Evolutionary conservation across 2,888 invertebrate species (phyloP), one percentile per base, ranked within the genome.

Genomic region (Lasioglossum malachurum): DNA sequence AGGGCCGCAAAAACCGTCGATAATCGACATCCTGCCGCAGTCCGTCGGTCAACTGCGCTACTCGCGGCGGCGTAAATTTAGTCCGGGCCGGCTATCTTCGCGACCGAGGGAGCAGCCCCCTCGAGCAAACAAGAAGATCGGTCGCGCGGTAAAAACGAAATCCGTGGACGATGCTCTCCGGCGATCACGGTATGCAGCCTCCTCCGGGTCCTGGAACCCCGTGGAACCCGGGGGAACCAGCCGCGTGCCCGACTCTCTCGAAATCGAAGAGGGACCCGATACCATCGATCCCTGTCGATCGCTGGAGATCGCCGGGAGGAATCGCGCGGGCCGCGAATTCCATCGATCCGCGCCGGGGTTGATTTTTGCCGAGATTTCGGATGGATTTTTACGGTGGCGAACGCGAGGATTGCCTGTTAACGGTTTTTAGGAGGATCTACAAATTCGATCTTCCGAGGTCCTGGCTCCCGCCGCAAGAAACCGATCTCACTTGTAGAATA

Each of bases 1-100:
- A 93, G 92, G 90, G 83, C 86, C 88, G 93, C 93, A 94, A 94
- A 94, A 94, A 94, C 90, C 93, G 89, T 94, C 94, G 94, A 94
- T 94, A 94, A 94, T 94, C 94, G 94, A 94, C 94, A 94, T 94
- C 94, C 94, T 94, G 94, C 93, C 93, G 90, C 88, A 88, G 91
- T 92, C 90, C 89, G 92, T 89, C 92, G 92, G 91, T 91, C 92
- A 92, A 91, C 90, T 83, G 53, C 87, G 84, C 87, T 87, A 84
- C 89, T 73, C 79, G 76, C 67, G 75, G 69, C 90, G 86, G 87
- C 85, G 90, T 87, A 90, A 90, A 90, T 88, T 90, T 83, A 88
- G 90, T 82, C 90, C 79, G 64, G 44, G 80, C 49, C 60, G 57
- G 73, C 83, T 87, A 84, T 85, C 83, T 78, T 77, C 88, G 87